These are phyloP conservation scores for Porites australiensis DNA, from an alignment of 64 coral and sea anemone species.

Conservation along the genomic window DNA sequence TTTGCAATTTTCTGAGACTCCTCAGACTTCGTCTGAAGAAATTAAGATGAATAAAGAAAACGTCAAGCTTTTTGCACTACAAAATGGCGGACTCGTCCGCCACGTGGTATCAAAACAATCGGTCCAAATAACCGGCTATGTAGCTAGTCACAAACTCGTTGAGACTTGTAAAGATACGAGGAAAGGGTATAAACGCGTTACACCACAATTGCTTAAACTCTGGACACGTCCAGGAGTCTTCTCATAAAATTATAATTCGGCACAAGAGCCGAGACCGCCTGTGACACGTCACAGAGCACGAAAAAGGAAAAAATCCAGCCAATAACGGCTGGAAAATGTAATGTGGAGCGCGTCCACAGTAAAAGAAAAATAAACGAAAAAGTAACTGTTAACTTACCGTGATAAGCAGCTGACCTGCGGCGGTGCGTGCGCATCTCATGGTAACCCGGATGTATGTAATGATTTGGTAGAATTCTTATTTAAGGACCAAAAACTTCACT, in stretches of 20 bases:
- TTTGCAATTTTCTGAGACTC: neutral
- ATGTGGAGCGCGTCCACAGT: too few relatives aligned
- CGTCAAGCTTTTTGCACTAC: neutral
- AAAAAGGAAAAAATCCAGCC: too few relatives aligned
- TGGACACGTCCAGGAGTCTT: too few relatives aligned
- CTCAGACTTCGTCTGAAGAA: neutral
- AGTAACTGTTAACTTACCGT: too few relatives aligned
- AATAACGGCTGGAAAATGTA: too few relatives aligned
- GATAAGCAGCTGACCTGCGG: neutral
- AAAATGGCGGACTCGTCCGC: conserved; percentile 1
- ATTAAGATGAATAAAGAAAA: neutral
- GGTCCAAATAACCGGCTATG: neutral
- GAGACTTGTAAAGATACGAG: neutral
- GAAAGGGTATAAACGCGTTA: too few relatives aligned
- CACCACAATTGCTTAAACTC: too few relatives aligned
- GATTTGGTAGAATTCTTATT: conserved; percentile 52
- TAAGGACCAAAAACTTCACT: too few relatives aligned
- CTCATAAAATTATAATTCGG: too few relatives aligned
- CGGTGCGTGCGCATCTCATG: conserved; percentile 24
- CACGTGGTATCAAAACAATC: neutral
- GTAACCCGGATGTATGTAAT: conserved; percentile 40
- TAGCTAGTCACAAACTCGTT: neutral
- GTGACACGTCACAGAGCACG: too few relatives aligned
- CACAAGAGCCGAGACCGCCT: too few relatives aligned
- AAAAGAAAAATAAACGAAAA: too few relatives aligned